These are phyloP conservation scores for Musca vetustissima DNA, from an alignment of 1,140 invertebrate species.

Conservation along the genomic window DNA sequence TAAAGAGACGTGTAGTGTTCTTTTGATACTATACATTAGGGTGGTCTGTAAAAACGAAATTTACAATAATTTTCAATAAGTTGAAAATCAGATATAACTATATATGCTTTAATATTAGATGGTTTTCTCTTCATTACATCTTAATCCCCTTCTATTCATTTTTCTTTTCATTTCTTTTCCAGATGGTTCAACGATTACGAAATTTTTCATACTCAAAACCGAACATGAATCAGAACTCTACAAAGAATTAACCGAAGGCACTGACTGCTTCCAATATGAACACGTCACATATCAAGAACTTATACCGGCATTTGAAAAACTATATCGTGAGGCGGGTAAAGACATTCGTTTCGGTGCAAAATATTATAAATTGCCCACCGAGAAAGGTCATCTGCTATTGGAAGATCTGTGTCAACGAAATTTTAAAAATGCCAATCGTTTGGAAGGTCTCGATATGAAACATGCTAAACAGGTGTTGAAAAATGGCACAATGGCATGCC, in stretches of 20 bases:
- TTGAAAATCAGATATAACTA: too few relatives aligned
- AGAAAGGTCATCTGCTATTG: slow-evolving; percentile 43
- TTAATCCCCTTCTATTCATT: neutral
- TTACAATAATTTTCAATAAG: too few relatives aligned
- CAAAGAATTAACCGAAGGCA: slow-evolving; percentile 33
- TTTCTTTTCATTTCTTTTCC: slow-evolving; percentile 14
- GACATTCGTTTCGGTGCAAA: slow-evolving; percentile 33
- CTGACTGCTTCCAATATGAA: slow-evolving; percentile 38
- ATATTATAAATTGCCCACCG: slow-evolving; percentile 32
- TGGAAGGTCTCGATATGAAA: slow-evolving; percentile 56
- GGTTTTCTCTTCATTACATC: neutral
- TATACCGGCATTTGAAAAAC: slow-evolving; percentile 35
- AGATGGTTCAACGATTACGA: neutral
- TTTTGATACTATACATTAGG: too few relatives aligned
- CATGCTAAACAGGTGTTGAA: slow-evolving; percentile 57
- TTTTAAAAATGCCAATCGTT: slow-evolving; percentile 60
- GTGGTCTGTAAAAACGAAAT: too few relatives aligned
- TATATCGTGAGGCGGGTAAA: slow-evolving; percentile 44
- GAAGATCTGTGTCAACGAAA: slow-evolving; percentile 59
- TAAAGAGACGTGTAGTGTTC: too few relatives aligned
- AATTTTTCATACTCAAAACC: slow-evolving; percentile 10
- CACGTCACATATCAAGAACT: slow-evolving; percentile 33
- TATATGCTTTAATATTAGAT: too few relatives aligned
- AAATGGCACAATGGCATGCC: slow-evolving; percentile 61
- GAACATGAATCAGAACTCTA: slow-evolving; percentile 32